These are phyloP conservation scores for Tangara arthus DNA, from an alignment of 2,797 vertebrate genomes.

Conservation along the genomic window DNA sequence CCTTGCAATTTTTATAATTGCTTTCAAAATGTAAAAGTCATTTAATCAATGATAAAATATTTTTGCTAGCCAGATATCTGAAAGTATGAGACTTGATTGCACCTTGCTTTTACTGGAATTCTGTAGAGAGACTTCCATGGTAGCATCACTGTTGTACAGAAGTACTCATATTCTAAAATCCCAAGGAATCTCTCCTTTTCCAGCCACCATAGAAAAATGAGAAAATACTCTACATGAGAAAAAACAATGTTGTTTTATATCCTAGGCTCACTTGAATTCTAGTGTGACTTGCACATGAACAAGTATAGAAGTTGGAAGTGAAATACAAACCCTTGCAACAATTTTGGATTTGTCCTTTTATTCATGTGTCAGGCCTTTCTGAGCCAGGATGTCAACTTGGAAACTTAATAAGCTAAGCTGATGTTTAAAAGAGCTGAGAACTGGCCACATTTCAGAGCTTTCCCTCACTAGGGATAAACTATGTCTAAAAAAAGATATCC, in stretches of 20 bases:
- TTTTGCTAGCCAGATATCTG: not conserved
- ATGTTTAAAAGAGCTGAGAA: slow-evolving; percentile 14
- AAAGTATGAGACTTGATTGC: not conserved
- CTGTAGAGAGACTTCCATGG: not conserved
- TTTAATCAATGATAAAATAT: not conserved
- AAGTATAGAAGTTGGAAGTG: not conserved
- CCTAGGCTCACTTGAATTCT: not conserved
- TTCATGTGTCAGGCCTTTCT: not conserved
- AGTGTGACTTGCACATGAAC: not conserved
- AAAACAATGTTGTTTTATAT: not conserved
- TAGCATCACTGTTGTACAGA: not conserved
- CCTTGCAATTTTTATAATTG: not conserved
- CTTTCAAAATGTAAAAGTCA: not conserved
- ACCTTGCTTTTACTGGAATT: not conserved
- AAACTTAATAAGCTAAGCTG: not conserved
- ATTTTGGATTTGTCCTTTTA: not conserved
- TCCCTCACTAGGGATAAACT: not conserved
- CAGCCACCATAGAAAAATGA: not conserved
- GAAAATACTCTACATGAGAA: not conserved
- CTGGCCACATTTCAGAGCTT: not conserved
- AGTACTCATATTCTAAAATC: not conserved
- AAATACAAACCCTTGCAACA: not conserved
- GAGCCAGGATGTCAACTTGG: not conserved
- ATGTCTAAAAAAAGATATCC: not conserved
- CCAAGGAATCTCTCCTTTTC: not conserved